These are phyloP conservation scores for Zonitis immaculata DNA, from an alignment of 2,888 invertebrate genomes.

Conservation along the genomic window DNA sequence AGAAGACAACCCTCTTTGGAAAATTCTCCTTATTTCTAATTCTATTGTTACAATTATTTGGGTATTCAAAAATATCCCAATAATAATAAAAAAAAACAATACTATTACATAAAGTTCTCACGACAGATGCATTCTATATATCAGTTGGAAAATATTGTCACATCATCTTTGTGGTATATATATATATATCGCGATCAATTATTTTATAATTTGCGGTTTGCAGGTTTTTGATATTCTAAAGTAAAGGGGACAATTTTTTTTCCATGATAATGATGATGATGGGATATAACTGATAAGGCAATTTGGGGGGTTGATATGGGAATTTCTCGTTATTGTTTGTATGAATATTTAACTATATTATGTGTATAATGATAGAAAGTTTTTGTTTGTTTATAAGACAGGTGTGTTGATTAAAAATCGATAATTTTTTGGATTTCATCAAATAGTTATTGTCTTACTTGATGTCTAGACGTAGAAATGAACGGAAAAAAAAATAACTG, in stretches of 20 bases:
- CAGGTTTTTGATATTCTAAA: conserved; percentile 3
- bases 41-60: neutral
- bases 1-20: neutral
- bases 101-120: too few species aligned
- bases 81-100: too few species aligned
- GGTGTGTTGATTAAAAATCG: neutral
- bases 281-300: neutral
- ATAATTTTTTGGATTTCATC: neutral
- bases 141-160: conserved; percentile 14
- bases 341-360: too few species aligned
- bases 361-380: too few species aligned
- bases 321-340: neutral
- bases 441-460: neutral
- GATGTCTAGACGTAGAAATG: neutral
- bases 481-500: too few species aligned
- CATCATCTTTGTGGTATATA: conserved; percentile 11
- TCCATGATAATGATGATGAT: neutral
- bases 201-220: conserved; percentile 13
- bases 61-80: too few species aligned
- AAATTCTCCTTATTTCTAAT: neutral
- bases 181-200: conserved; percentile 14
- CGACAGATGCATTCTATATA: neutral
- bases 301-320: neutral
- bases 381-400: neutral
- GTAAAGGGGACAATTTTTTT: neutral